Evolutionary conservation across 1,140 invertebrate genomes (phyloP).

Genomic region (Drosophila arizonae): DNA sequence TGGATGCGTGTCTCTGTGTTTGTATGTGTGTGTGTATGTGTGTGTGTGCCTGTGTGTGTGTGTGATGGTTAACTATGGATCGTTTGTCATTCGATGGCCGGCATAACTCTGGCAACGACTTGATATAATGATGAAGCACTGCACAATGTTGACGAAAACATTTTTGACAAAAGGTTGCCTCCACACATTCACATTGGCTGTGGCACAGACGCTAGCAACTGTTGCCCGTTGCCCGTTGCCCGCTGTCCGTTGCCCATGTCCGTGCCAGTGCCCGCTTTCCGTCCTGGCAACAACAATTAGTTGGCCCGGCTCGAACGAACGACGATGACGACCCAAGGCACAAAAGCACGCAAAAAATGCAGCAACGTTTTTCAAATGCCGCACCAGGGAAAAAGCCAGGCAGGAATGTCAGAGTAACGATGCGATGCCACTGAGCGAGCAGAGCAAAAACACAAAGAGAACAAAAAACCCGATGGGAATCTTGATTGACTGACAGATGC

Average conservation of each 20-base stretch:
- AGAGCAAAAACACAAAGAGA: conserved; percentile 3
- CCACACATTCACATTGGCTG: background rate
- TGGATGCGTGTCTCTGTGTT: background rate
- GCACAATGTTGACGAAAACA: conserved; percentile 40
- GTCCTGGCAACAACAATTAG: conserved; percentile 62
- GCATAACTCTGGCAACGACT: conserved; percentile 33
- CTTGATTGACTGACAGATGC: background rate
- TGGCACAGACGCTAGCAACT: background rate
- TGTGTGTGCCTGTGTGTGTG: conserved; percentile 5
- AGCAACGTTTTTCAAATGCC: conserved; percentile 78
- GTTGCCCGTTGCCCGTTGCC: background rate
- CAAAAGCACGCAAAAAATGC: conserved; percentile 70
- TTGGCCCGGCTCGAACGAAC: conserved; percentile 27
- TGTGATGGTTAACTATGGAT: conserved; percentile 32
- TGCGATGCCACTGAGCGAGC: conserved; percentile 27
- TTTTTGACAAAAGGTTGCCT: conserved; percentile 46
- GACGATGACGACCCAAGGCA: conserved; percentile 33
- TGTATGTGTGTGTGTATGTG: conserved; percentile 8
- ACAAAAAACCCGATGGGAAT: background rate
- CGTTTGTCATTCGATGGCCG: conserved; percentile 47
- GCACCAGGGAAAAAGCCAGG: conserved; percentile 32
- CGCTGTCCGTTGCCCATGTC: background rate
- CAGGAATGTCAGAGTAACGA: conserved; percentile 53
- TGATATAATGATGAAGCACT: conserved; percentile 44
- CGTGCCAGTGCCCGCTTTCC: background rate